A percentile compares a stretch with the other conserved stretches of the same genome.
Conservation (phyloP, 1,140 invertebrate genomes). For the Latrodectus geometricus region DNA sequence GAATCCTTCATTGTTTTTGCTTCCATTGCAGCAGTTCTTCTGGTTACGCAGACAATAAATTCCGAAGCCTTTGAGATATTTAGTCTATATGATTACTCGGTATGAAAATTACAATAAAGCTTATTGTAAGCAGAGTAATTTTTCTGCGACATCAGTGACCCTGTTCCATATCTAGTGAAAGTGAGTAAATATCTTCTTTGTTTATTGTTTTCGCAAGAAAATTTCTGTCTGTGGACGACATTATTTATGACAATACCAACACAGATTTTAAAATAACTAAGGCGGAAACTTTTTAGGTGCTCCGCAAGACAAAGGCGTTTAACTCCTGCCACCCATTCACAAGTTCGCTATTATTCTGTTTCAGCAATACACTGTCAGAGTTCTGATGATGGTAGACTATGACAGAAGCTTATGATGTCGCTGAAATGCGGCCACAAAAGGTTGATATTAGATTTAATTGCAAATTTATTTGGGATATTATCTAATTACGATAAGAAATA, state of each 20-base stretch:
- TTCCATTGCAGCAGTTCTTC: no score
- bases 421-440: no score
- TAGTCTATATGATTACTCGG: neutral
- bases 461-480: no score
- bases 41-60: neutral
- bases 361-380: no score
- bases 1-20: no score
- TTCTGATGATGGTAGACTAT: no score
- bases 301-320: no score
- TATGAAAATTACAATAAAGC: neutral
- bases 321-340: no score
- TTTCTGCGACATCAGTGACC: neutral
- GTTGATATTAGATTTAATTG: no score
- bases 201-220: neutral
- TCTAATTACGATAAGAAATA: no score
- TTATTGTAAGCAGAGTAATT: neutral
- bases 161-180: conserved; percentile 16
- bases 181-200: conserved; percentile 4
- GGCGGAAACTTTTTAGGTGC: neutral
- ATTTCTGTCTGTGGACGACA: neutral
- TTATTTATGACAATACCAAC: neutral
- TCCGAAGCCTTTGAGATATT: neutral
- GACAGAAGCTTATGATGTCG: no score
- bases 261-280: neutral
- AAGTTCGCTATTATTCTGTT: no score